Conservation (phyloP, 2,113 vertebrate genomes). For the Leuciscus idus region DNA sequence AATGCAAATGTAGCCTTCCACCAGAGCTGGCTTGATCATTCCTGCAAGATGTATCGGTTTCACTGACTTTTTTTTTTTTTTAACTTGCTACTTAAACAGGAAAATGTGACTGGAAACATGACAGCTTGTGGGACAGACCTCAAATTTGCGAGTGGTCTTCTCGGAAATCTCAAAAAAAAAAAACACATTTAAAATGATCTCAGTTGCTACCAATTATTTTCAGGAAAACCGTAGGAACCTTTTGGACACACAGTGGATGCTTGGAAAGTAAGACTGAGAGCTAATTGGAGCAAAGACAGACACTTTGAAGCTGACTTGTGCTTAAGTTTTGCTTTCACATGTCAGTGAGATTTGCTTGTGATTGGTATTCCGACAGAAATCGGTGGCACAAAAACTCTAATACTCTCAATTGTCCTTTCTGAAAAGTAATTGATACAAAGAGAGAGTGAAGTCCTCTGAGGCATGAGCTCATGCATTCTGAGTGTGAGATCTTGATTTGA, state of each 20-base stretch:
- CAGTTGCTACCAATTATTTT: conserved; percentile 43
- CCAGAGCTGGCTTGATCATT: neutral
- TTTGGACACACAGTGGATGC: conserved; percentile 22
- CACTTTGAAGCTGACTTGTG: conserved; percentile 19
- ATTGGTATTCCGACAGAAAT: conserved; percentile 30
- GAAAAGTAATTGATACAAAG: conserved; percentile 29
- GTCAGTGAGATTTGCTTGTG: conserved; percentile 4
- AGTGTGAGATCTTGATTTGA: conserved; percentile 9
- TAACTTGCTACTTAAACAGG: neutral
- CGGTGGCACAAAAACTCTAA: neutral
- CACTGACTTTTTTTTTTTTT: conserved; percentile 8
- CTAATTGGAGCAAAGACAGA: conserved; percentile 38
- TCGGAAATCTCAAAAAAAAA: conserved; percentile 15
- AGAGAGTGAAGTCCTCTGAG: conserved; percentile 20
- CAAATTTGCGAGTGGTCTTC: conserved; percentile 6
- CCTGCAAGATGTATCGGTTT: conserved; percentile 5
- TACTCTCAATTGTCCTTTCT: conserved; percentile 31
- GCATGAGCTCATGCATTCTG: neutral
- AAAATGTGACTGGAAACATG: conserved; percentile 22
- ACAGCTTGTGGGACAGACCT: conserved; percentile 29
- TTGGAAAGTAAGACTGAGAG: conserved; percentile 8
- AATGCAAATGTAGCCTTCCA: conserved; percentile 41
- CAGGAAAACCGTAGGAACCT: conserved; percentile 28
- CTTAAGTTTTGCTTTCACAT: neutral
- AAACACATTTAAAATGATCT: conserved; percentile 46